These are phyloP conservation scores for Empidonax alnorum DNA, from an alignment of 2,113 vertebrate genomes.

Conservation along the genomic window DNA sequence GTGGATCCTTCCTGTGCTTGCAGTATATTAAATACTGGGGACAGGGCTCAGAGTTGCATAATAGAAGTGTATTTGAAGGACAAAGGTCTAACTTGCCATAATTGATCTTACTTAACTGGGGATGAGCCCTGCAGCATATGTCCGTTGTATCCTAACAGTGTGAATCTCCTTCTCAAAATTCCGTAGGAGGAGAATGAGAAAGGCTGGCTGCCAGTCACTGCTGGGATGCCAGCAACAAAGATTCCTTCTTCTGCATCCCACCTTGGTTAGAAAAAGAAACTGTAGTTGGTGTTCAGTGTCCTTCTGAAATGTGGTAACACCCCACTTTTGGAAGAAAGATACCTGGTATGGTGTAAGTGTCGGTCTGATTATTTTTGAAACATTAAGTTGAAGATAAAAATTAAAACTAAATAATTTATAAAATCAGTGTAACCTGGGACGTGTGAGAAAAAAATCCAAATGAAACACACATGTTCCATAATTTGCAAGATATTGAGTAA, in stretches of 20 bases:
- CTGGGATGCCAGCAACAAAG: neutral
- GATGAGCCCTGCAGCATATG: neutral
- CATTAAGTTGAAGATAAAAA: neutral
- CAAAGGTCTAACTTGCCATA: neutral
- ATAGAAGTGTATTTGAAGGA: neutral
- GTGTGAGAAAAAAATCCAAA: accelerated
- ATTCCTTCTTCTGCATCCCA: neutral
- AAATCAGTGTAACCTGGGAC: neutral
- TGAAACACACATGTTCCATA: neutral
- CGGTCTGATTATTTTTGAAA: neutral
- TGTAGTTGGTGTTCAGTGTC: neutral
- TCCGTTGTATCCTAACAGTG: neutral
- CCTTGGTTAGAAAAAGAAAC: neutral
- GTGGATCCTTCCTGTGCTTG: neutral
- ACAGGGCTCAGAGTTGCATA: neutral
- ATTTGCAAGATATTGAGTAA: neutral
- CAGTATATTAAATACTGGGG: neutral
- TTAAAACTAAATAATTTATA: neutral
- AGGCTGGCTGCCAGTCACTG: neutral
- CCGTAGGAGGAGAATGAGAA: neutral
- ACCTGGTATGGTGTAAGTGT: neutral
- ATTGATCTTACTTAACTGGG: neutral
- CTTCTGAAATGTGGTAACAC: neutral
- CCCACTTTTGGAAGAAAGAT: neutral
- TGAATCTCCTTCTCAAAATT: neutral